Evolutionary conservation across 1,140 invertebrate genomes (phyloP).

Genomic region (Branchinecta lynchi): DNA sequence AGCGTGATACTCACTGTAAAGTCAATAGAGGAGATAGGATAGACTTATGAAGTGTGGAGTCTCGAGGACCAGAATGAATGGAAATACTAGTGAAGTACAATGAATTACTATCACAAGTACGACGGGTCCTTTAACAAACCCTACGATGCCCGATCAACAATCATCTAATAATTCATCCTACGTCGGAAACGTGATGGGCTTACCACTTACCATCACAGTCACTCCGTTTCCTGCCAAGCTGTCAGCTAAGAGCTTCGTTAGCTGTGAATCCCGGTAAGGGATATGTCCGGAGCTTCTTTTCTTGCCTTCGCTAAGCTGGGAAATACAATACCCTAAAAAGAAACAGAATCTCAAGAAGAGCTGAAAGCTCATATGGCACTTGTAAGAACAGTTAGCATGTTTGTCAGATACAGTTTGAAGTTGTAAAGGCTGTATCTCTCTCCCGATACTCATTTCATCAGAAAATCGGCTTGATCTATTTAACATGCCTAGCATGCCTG

Average conservation of each 20-base stretch:
- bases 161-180: too few species aligned
- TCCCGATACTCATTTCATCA: not conserved
- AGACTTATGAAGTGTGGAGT: too few species aligned
- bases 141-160: too few species aligned
- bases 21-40: too few species aligned
- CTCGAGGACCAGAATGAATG: too few species aligned
- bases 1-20: too few species aligned
- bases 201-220: constrained; percentile 60
- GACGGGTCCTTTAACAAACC: too few species aligned
- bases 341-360: constrained; percentile 1
- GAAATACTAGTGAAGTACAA: too few species aligned
- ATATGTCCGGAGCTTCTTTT: constrained; percentile 62
- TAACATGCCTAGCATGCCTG: too few species aligned
- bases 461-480: not conserved
- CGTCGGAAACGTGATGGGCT: not conserved
- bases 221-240: constrained; percentile 88
- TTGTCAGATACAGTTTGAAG: too few species aligned
- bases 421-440: too few species aligned
- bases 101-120: too few species aligned
- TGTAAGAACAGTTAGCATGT: not conserved
- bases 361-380: not conserved
- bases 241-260: constrained; percentile 80
- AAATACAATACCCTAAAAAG: constrained; percentile 72
- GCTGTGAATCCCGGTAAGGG: constrained; percentile 80
- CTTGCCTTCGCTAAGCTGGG: constrained; percentile 61